A percentile compares a stretch with the other conserved stretches of the same genome.
phyloP scores from a whole-genome alignment of 2,888 invertebrate species.

The Heteromyza rotundicornis region DNA sequence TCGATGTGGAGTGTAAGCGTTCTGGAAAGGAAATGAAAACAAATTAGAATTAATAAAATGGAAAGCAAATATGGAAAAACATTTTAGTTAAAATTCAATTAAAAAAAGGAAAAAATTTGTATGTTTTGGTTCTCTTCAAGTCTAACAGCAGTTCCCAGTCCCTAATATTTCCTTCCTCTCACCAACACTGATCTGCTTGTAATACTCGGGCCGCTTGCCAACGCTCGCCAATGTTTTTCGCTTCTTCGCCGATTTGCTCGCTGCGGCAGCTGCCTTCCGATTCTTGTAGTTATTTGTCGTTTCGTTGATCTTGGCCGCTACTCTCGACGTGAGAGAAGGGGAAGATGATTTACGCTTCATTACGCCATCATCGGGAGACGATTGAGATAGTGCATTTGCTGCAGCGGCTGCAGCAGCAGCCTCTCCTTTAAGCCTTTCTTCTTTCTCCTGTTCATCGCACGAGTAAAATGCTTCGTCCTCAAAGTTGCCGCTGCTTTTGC shows the following conservation, averaged over 20 bases:
- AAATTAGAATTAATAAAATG: too few species aligned
- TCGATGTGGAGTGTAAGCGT: conserved; percentile 58
- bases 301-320: conserved; percentile 57
- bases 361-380: conserved; percentile 23
- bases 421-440: conserved; percentile 17
- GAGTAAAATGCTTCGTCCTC: conserved; percentile 44
- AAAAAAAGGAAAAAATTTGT: too few species aligned
- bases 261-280: conserved; percentile 41
- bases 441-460: conserved; percentile 37
- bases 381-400: conserved; percentile 28
- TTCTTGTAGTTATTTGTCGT: conserved; percentile 54
- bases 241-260: conserved; percentile 43
- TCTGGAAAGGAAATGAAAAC: conserved; percentile 45
- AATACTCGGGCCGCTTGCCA: conserved; percentile 46
- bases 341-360: conserved; percentile 45
- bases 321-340: conserved; percentile 58
- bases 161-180: conserved; percentile 31
- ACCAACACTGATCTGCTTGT: conserved; percentile 58
- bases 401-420: conserved; percentile 12
- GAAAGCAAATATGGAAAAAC: too few species aligned
- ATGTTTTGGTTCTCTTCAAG: neutral
- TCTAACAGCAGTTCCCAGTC: neutral
- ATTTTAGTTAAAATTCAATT: too few species aligned
- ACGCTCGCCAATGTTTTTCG: conserved; percentile 41
- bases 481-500: conserved; percentile 42